phyloP scores from a whole-genome alignment of 1,140 invertebrate genomes.

The Neodiprion virginianus region DNA sequence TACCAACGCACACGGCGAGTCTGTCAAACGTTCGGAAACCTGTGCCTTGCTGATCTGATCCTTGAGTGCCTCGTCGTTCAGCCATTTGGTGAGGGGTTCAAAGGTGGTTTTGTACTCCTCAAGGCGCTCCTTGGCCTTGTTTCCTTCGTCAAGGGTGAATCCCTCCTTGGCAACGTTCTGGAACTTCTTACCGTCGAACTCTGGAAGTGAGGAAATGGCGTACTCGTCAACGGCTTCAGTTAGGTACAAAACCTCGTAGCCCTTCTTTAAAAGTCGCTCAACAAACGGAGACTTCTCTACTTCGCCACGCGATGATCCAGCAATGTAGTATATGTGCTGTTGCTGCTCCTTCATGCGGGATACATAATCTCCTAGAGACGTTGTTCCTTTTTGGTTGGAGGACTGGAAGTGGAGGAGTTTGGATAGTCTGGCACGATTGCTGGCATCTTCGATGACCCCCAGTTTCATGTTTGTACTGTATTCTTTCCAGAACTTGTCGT shows the following conservation, averaged over 20 bases:
- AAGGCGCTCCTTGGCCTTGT: constrained; percentile 82
- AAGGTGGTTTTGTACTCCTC: constrained; percentile 83
- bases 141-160: constrained; percentile 84
- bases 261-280: constrained; percentile 90
- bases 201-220: constrained; percentile 94
- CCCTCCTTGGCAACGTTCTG: constrained; percentile 99
- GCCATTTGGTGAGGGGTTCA: constrained; percentile 92
- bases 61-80: constrained; percentile 86
- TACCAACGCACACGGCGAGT: constrained; percentile 96
- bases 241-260: constrained; percentile 96
- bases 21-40: constrained; percentile 89
- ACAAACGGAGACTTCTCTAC: constrained; percentile 95
- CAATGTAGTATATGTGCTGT: constrained; percentile 96
- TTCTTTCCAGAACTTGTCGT: constrained; percentile 98
- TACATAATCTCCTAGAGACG: constrained; percentile 89
- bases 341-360: constrained; percentile 98
- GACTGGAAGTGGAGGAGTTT: constrained; percentile 93
- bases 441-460: constrained; percentile 97
- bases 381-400: constrained; percentile 76
- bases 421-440: constrained; percentile 93
- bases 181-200: constrained; percentile 99
- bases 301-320: constrained; percentile 87
- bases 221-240: constrained; percentile 99
- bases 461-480: constrained; percentile 99
- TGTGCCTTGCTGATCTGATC: constrained; percentile 84